A percentile compares a stretch with the other conserved stretches of the same genome.
phyloP scores from a whole-genome alignment of 2,113 vertebrate species.

The Thymallus thymallus region DNA sequence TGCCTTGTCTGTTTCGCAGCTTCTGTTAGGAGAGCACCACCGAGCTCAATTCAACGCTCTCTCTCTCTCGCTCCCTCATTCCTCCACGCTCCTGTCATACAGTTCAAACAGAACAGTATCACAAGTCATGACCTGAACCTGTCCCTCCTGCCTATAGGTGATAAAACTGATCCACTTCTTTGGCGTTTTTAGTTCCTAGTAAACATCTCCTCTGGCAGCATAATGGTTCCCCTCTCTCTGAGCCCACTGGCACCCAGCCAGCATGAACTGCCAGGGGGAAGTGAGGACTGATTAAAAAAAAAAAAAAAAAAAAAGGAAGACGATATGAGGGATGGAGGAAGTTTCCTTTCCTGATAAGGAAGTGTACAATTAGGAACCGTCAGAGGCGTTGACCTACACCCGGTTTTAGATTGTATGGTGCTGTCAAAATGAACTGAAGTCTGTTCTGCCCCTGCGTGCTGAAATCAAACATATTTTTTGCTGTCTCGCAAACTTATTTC shows the following conservation, averaged over 20 bases:
- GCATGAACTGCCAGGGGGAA: not conserved
- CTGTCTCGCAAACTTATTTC: not conserved
- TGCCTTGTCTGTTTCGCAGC: no score
- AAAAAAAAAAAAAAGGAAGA: not conserved
- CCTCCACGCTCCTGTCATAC: no score
- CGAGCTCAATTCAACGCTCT: no score
- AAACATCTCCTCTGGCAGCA: no score
- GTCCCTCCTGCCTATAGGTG: no score
- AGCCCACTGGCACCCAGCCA: constrained; percentile 37
- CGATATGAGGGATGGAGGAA: constrained; percentile 8
- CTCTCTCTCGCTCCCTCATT: no score
- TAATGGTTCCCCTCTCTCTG: no score
- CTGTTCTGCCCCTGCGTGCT: not conserved
- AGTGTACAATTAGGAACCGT: constrained; percentile 7
- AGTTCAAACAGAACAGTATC: no score
- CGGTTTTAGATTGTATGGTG: not conserved
- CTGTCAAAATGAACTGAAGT: constrained; percentile 1
- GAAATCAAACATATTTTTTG: not conserved
- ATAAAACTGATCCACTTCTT: no score
- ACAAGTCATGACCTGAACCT: no score
- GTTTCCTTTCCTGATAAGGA: constrained; percentile 27
- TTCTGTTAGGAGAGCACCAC: no score
- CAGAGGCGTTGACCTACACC: not conserved
- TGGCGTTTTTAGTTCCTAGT: no score
- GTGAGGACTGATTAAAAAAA: constrained; percentile 12